Base-by-base conservation (phyloP, 1,140 invertebrate genomes). In the Drosophila ohnishii region DNA sequence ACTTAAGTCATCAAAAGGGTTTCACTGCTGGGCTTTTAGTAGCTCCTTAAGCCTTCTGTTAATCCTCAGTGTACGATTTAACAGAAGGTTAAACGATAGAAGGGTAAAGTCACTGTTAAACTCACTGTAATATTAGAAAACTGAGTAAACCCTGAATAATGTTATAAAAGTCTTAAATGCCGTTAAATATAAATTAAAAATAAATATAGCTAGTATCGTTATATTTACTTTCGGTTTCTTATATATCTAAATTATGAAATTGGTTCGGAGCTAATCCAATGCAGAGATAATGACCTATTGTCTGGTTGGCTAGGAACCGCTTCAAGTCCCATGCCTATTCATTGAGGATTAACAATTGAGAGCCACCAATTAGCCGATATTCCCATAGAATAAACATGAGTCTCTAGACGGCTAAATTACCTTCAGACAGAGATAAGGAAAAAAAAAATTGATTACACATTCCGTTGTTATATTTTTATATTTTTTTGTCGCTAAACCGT, bases 351-450 rank as follows among this genome's bases (percentile, higher is more conserved):
- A 69, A 48, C 64, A 69, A 71, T 71, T 35, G 50, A 47, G 51
- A 69, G 5, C 30, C 42, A 22, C 14, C 64, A 71, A 70, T 71
- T 70, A 70, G 8, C 51, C 40, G 22, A 35, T 14, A 34, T 70
- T 71, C 64, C 65, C 67, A 71, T 58, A 30, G 42, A 48, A 71
- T 70, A 57, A 69, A 71, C 64, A 71, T 70, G 35, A 69, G 35
- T 22, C 50, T 40, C 25, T 42, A 19, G 35, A 30, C 22, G 19
- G 30, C 28, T 51, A 53, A 60, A 34, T 34, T 34, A 22, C 19
- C 39, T 65, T 30, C 19, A 61, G 37, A 61, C 30, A 22, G 19
- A 32, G 14, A 63, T 42, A 60, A 60, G 14, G 1, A 11, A 56
- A 30, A 13, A 19, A 19, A 47, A 39, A n/a, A 40, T 37, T 25